Evolutionary conservation across 2,797 vertebrate species (phyloP).

Genomic region (Phoeniculus purpureus): DNA sequence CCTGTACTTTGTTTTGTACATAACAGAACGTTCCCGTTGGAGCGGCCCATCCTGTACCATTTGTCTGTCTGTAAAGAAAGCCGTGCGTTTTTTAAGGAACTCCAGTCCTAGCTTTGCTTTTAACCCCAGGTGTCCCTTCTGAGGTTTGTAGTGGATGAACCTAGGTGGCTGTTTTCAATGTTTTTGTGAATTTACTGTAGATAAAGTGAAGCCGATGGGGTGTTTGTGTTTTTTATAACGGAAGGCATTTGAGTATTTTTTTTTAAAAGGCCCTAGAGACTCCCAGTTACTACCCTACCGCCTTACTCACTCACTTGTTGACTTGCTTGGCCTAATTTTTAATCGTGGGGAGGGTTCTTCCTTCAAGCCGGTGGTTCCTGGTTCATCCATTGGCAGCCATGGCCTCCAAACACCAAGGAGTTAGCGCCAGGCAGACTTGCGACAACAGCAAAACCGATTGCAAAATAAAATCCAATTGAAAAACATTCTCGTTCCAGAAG

Average conservation of each 20-base stretch:
- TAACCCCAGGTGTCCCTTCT: constrained; percentile 69
- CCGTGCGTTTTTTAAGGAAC: constrained; percentile 77
- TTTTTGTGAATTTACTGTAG: constrained; percentile 79
- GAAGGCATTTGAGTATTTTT: constrained; percentile 60
- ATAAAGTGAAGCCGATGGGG: constrained; percentile 71
- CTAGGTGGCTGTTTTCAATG: constrained; percentile 68
- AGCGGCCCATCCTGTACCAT: constrained; percentile 78
- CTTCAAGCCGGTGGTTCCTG: constrained; percentile 49
- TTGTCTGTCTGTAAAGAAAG: constrained; percentile 79
- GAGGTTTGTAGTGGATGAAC: constrained; percentile 73
- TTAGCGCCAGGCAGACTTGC: constrained; percentile 7
- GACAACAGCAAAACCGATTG: background rate
- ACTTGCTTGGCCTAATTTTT: constrained; percentile 37
- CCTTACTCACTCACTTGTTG: constrained; percentile 55
- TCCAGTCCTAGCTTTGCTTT: constrained; percentile 79
- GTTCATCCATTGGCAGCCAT: constrained; percentile 26
- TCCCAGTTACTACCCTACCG: constrained; percentile 51
- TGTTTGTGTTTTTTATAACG: constrained; percentile 71
- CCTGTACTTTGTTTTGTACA: constrained; percentile 81
- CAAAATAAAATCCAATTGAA: background rate
- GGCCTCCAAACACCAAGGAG: constrained; percentile 46
- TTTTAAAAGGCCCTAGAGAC: constrained; percentile 50
- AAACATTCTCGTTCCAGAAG: background rate
- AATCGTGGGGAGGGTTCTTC: background rate
- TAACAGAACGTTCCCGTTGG: constrained; percentile 81